Conservation (phyloP, 2,113 vertebrate genomes). For the Elephantulus edwardii region DNA sequence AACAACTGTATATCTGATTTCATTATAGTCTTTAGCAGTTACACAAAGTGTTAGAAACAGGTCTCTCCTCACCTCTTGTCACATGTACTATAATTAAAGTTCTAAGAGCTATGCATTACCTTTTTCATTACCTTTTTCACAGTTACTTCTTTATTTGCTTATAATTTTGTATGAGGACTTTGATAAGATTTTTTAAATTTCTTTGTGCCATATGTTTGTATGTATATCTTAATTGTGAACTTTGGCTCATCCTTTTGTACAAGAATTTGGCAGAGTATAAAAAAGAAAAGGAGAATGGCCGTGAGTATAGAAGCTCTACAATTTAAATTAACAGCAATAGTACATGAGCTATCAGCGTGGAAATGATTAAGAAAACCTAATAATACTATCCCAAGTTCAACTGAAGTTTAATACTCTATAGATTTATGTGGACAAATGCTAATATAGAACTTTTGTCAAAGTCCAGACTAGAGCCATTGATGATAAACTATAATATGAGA, state of each 20-base stretch:
- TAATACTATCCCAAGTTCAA: slow-evolving; percentile 5
- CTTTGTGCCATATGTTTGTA: not conserved
- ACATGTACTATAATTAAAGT: slow-evolving; percentile 30
- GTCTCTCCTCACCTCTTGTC: not conserved
- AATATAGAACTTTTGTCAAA: slow-evolving; percentile 26
- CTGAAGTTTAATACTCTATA: slow-evolving; percentile 45
- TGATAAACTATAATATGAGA: too few species aligned
- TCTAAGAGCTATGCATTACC: not conserved
- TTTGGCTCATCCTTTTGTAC: not conserved
- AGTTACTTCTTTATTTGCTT: slow-evolving; percentile 23
- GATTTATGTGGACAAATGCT: slow-evolving; percentile 22
- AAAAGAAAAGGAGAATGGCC: slow-evolving; percentile 37
- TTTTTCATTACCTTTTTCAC: not conserved
- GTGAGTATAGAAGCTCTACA: not conserved
- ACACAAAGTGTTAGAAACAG: slow-evolving; percentile 1
- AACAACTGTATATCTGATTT: slow-evolving; percentile 30
- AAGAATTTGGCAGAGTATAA: slow-evolving; percentile 22
- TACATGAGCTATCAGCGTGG: not conserved
- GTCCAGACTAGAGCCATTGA: too few species aligned
- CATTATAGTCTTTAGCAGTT: slow-evolving; percentile 51
- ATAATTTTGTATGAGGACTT: not conserved
- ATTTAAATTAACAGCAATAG: slow-evolving; percentile 16
- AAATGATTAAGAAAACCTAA: slow-evolving; percentile 29
- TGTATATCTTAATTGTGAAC: not conserved
- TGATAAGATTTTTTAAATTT: not conserved